A percentile compares a stretch with the other conserved stretches of the same genome.
These are phyloP conservation scores for Hybos culiciformis DNA, from an alignment of 2,888 invertebrate genomes.

Conservation along the genomic window DNA sequence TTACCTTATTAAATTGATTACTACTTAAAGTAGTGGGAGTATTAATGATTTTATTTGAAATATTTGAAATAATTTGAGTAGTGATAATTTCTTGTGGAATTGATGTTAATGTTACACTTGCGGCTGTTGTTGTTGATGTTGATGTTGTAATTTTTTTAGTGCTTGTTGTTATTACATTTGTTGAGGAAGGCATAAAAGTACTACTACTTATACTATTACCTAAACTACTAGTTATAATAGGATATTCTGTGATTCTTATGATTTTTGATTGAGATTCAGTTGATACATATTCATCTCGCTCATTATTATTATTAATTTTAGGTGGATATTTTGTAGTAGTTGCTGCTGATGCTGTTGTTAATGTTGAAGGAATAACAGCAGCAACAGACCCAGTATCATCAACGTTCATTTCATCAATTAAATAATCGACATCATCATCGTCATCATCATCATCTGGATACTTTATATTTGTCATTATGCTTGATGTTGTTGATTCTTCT, in stretches of 20 bases:
- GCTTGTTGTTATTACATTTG: conserved; percentile 4
- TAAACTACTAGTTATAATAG: background rate
- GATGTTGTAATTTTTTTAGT: background rate
- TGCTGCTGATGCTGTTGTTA: conserved; percentile 11
- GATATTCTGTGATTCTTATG: background rate
- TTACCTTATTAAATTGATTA: too few species aligned
- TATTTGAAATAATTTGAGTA: too few species aligned
- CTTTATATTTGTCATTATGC: conserved; percentile 1
- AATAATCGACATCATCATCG: background rate
- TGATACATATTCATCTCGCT: background rate
- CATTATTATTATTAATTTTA: background rate
- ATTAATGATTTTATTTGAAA: too few species aligned
- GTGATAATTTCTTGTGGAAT: too few species aligned
- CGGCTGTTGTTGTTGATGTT: background rate
- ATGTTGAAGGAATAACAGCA: conserved; percentile 2
- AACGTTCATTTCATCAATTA: background rate
- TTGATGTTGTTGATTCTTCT: conserved; percentile 12
- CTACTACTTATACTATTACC: too few species aligned
- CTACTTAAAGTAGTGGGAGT: too few species aligned
- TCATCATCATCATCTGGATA: background rate
- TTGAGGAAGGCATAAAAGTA: background rate
- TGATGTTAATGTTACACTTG: too few species aligned
- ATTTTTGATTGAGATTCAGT: background rate
- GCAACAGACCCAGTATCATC: background rate
- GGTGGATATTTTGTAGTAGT: too few species aligned